These are phyloP conservation scores for Porites evermanni DNA, from an alignment of 92 coral and sea anemone genomes.

Conservation along the genomic window DNA sequence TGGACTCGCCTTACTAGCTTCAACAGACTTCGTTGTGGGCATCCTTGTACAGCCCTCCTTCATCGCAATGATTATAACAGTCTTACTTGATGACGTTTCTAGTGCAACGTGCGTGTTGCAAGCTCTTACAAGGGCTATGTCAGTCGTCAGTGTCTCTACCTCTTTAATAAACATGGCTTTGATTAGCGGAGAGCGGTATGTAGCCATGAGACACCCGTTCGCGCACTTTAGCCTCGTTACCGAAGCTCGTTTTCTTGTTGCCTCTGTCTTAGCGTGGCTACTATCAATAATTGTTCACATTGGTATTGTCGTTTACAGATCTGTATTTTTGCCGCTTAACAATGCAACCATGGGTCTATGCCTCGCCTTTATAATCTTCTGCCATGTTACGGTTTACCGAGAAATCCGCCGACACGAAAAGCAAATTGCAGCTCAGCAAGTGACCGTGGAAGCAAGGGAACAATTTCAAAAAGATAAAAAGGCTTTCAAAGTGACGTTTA, in stretches of 20 bases:
- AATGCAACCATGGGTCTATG: not conserved
- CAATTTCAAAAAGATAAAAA: not conserved
- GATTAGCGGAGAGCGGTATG: not conserved
- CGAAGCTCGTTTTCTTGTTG: not conserved
- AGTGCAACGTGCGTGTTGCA: not conserved
- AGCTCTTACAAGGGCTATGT: not conserved
- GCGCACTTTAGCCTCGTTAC: not conserved
- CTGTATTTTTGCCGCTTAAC: not conserved
- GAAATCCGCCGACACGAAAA: conserved; percentile 10
- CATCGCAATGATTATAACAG: no score
- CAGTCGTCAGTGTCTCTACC: not conserved
- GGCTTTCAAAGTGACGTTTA: not conserved
- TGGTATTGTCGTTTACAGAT: not conserved
- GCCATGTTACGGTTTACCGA: not conserved
- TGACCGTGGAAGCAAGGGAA: not conserved
- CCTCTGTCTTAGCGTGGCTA: conserved; percentile 1
- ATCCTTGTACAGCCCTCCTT: no score
- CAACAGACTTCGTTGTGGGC: no score
- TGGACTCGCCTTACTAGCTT: no score
- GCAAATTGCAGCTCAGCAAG: conserved; percentile 11
- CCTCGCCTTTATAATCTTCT: not conserved
- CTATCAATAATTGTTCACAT: not conserved
- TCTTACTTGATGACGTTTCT: not conserved
- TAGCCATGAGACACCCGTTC: not conserved
- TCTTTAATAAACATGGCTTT: not conserved